Evolutionary conservation across 2,113 vertebrate genomes (phyloP).

Genomic region (Melanostigma gelatinosum): DNA sequence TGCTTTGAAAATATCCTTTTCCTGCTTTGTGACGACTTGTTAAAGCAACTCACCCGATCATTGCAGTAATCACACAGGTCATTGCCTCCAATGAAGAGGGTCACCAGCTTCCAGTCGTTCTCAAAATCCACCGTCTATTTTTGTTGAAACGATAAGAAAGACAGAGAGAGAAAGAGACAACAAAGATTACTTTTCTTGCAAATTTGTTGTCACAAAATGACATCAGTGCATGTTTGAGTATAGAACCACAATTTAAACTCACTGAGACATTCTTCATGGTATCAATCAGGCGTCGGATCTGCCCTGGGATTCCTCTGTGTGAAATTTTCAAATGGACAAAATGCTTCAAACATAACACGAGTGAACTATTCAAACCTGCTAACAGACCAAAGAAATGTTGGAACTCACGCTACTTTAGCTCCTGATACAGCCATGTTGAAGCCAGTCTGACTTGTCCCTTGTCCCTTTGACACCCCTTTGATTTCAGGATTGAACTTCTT

Average conservation of each 20-base stretch:
- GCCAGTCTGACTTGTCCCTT: conserved; percentile 68
- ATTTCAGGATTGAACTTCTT: conserved; percentile 90
- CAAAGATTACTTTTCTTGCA: not conserved
- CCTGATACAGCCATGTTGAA: conserved; percentile 88
- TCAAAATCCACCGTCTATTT: conserved; percentile 87
- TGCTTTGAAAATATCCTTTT: conserved; percentile 17
- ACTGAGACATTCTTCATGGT: conserved; percentile 85
- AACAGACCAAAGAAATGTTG: not conserved
- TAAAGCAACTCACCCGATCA: conserved; percentile 82
- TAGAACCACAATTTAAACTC: conserved; percentile 65
- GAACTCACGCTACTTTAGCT: conserved; percentile 86
- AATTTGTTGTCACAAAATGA: not conserved
- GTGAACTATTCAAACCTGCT: not conserved
- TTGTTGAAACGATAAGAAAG: conserved; percentile 20
- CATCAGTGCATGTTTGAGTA: not conserved
- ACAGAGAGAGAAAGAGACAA: not conserved
- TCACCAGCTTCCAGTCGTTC: conserved; percentile 95
- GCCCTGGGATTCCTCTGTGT: conserved; percentile 86
- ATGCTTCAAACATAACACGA: not conserved
- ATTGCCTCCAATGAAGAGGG: conserved; percentile 89
- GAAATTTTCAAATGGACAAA: conserved; percentile 11
- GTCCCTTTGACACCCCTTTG: conserved; percentile 86
- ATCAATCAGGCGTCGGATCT: conserved; percentile 84
- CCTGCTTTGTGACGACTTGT: conserved; percentile 2
- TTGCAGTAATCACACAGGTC: conserved; percentile 93